Evolutionary conservation across 2,888 invertebrate species (phyloP), one percentile per base, ranked within the genome.

Genomic region (Ceratothoa steindachneri): DNA sequence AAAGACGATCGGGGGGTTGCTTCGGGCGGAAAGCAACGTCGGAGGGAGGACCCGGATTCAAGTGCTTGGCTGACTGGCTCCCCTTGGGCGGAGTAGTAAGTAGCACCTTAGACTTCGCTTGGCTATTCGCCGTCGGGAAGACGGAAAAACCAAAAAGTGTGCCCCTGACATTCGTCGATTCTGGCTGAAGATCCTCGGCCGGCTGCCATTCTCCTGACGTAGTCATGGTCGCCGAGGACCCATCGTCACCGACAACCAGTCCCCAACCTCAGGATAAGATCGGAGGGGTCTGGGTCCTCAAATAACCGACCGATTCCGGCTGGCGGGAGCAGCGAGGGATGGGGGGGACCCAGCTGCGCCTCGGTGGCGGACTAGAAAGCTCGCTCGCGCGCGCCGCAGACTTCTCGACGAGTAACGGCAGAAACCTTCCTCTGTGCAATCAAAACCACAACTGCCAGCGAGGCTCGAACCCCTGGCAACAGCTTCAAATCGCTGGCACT

Each of bases 361-460:
- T n/a, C n/a, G n/a, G n/a, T n/a, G n/a, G n/a, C n/a, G n/a, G n/a
- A n/a, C n/a, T n/a, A n/a, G n/a, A n/a, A n/a, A n/a, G n/a, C n/a
- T n/a, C n/a, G n/a, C n/a, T n/a, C n/a, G n/a, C n/a, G n/a, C n/a
- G n/a, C n/a, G n/a, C n/a, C n/a, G n/a, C n/a, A n/a, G n/a, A n/a
- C n/a, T n/a, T n/a, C n/a, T n/a, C n/a, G n/a, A n/a, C n/a, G n/a
- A n/a, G n/a, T n/a, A n/a, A n/a, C n/a, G n/a, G n/a, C n/a, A n/a
- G n/a, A n/a, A n/a, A n/a, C n/a, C n/a, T 15, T 41, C 41, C 41
- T 41, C 41, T 41, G 15, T 15, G 5, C 5, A 41, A 60, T 24
- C 60, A 24, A 60, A 60, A 60, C 24, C 60, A 24, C 24, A n/a
- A 60, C 60, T 60, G 60, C n/a, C 60, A n/a, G 24, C 60, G 24